Base-by-base conservation (phyloP, 2,797 vertebrate species). In the Notoglanidium macrostoma region DNA sequence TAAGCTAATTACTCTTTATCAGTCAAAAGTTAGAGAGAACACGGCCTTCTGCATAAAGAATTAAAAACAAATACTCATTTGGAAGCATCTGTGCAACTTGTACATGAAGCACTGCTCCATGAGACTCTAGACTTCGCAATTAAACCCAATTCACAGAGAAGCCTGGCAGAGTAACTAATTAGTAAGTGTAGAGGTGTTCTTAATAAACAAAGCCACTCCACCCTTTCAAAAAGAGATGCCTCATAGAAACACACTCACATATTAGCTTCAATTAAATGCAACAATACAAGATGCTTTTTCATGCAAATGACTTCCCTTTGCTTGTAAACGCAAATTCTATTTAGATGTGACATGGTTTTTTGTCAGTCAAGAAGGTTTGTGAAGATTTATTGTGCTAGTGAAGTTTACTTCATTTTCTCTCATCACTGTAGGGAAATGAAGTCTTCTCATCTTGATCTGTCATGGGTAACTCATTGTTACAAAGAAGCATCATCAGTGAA, bases 191-290 rank as follows among this genome's bases (percentile, higher is more conserved):
- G 92, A 95, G 92, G 90, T 93, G 92, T 93, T 92, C 90, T 92
- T 91, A 80, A 88, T 86, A 90, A 95, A 95, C 92, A 94, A 93
- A 94, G 92, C 84, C 91, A 83, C 91, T 90, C 91, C 89, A 88
- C 89, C 90, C 89, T 26, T 46, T 57, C 72, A 83, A 92, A 89
- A 86, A 86, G 51, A 88, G 55, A 88, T 57, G 80, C 91, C 93
- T 92, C 49, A 79, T 40, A 85, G 84, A 83, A 86, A 54, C 91
- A 92, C 88, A 55, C 90, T 85, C 90, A 91, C 92, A 93, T 92
- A 95, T 95, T 94, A 94, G 93, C 92, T 94, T 95, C 93, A 95
- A 95, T 96, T 94, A 95, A 93, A 89, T 89, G 84, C 91, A 91
- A 74, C 88, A 87, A 85, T 74, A 89, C 76, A 88, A 92, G 92